A percentile compares a stretch with the other conserved stretches of the same genome.
phyloP scores from a whole-genome alignment of 2,888 invertebrate species.

The Branchipolynoe longqiensis region DNA sequence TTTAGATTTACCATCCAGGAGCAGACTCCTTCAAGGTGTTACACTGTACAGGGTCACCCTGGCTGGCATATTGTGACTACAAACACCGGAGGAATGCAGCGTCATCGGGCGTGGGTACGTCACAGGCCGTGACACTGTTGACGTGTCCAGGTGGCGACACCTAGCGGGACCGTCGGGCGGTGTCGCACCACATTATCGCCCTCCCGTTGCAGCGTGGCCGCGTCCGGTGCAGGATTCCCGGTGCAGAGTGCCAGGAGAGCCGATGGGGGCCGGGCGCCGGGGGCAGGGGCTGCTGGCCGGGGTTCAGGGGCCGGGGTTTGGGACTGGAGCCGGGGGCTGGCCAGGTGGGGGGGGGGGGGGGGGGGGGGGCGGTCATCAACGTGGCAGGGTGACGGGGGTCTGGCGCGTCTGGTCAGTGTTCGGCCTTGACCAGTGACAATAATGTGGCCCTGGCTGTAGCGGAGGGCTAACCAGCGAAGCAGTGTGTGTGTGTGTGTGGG shows the following conservation, averaged over 20 bases:
- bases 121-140: slow-evolving; percentile 52
- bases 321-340: neutral
- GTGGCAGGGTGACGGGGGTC: neutral
- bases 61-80: slow-evolving; percentile 36
- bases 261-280: neutral
- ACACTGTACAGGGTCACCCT: neutral
- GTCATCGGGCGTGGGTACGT: neutral
- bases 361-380: neutral
- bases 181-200: slow-evolving; percentile 51
- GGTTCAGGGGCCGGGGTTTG: neutral
- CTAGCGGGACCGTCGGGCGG: slow-evolving; percentile 18
- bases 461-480: neutral
- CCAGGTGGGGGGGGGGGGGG: neutral
- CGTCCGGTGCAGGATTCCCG: slow-evolving; percentile 1
- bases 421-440: neutral
- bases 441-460: neutral
- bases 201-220: neutral
- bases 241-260: neutral
- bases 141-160: slow-evolving; percentile 55
- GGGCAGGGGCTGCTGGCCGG: neutral
- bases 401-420: neutral
- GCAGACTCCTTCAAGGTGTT: no score
- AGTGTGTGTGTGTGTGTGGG: neutral
- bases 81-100: neutral
- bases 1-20: no score